Evolutionary conservation across 1,140 invertebrate species (phyloP).

Genomic region (Rhagoletis zephyria): DNA sequence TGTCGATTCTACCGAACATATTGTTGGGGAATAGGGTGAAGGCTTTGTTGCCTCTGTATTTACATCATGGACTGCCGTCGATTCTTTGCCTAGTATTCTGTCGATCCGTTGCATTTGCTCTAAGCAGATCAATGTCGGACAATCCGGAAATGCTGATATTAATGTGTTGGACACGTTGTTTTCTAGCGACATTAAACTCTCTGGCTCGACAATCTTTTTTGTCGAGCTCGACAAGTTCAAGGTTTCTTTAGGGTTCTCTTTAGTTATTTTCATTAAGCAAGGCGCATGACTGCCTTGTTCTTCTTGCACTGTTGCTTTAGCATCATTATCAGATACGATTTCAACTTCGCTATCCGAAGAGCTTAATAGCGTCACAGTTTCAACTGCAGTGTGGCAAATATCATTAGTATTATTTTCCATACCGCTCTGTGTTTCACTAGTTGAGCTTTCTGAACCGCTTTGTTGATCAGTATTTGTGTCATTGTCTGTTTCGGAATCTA

Average conservation of each 20-base stretch:
- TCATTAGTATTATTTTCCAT: not conserved
- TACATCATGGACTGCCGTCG: no score
- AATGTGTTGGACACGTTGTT: no score
- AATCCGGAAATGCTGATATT: no score
- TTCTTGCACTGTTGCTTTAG: not conserved
- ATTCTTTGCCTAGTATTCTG: no score
- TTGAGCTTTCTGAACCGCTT: not conserved
- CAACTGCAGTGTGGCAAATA: not conserved
- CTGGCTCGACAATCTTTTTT: not conserved
- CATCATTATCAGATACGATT: not conserved
- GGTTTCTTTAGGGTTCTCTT: no score
- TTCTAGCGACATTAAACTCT: not conserved
- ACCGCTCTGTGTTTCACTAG: not conserved
- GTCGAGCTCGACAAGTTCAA: no score
- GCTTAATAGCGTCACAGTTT: constrained; percentile 9
- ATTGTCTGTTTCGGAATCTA: not conserved
- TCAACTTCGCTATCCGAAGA: constrained; percentile 21
- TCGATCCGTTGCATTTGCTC: no score
- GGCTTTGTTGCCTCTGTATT: no score
- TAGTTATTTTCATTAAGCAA: no score
- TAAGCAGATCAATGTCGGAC: no score
- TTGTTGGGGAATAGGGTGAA: no score
- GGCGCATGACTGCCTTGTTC: not conserved
- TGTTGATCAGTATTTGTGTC: not conserved
- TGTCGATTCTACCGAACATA: no score